phyloP scores from a whole-genome alignment of 2,888 invertebrate species.

The Hypolimnas misippus region DNA sequence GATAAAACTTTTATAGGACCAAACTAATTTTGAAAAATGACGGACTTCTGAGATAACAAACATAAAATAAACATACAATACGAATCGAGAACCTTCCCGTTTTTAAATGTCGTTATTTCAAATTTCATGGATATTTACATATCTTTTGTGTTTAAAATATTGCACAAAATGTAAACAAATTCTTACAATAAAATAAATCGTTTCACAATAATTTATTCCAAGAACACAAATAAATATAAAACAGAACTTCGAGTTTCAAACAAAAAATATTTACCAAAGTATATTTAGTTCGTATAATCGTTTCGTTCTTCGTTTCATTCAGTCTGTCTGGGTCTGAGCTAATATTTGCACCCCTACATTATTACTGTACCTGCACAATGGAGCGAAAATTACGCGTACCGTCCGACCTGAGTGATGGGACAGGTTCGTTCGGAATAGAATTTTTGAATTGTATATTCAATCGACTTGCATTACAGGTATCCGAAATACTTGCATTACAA shows the following conservation, averaged over 20 bases:
- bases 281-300: slow-evolving; percentile 55
- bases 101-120: too few relatives aligned
- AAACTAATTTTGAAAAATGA: too few relatives aligned
- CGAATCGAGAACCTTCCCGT: too few relatives aligned
- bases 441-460: slow-evolving; percentile 9
- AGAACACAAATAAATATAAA: background rate
- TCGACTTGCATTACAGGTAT: background rate
- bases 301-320: slow-evolving; percentile 60
- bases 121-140: too few relatives aligned
- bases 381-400: slow-evolving; percentile 59
- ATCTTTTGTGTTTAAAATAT: background rate
- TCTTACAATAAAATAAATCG: background rate
- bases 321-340: slow-evolving; percentile 70
- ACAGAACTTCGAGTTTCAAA: slow-evolving; percentile 21
- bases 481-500: background rate
- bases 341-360: slow-evolving; percentile 80
- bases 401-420: slow-evolving; percentile 24
- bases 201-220: background rate
- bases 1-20: too few relatives aligned
- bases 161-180: background rate
- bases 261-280: slow-evolving; percentile 43
- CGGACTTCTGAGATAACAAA: too few relatives aligned
- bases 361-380: slow-evolving; percentile 73
- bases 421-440: slow-evolving; percentile 15
- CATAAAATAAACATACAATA: too few relatives aligned